Evolutionary conservation across 2,888 invertebrate genomes (phyloP).

Genomic region (Selenia dentaria): DNA sequence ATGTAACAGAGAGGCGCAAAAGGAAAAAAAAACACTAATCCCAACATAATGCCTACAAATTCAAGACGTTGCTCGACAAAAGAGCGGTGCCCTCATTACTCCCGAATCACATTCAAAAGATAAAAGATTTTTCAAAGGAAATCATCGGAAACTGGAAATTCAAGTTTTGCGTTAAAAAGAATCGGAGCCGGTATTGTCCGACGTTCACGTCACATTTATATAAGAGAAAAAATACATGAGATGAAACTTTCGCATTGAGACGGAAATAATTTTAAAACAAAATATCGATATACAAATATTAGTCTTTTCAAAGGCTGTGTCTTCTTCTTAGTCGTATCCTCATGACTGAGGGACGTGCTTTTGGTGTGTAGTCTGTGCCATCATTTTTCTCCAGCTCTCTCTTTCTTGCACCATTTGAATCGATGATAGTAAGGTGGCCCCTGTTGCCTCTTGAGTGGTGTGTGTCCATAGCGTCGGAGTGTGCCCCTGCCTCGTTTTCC

Average conservation of each 20-base stretch:
- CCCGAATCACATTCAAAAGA: slow-evolving; percentile 53
- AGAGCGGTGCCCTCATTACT: slow-evolving; percentile 48
- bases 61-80: slow-evolving; percentile 27
- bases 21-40: slow-evolving; percentile 27
- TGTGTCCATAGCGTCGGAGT: too few relatives aligned
- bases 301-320: too few relatives aligned
- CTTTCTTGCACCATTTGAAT: too few relatives aligned
- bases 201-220: slow-evolving; percentile 41
- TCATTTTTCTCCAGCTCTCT: too few relatives aligned
- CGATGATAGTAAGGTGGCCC: too few relatives aligned
- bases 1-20: slow-evolving; percentile 5
- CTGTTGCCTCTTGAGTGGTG: too few relatives aligned
- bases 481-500: too few relatives aligned
- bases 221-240: slow-evolving; percentile 1
- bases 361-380: too few relatives aligned
- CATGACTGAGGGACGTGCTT: too few relatives aligned
- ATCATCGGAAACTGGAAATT: slow-evolving; percentile 46
- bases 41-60: slow-evolving; percentile 30
- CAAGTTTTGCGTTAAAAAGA: slow-evolving; percentile 37
- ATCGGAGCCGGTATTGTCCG: slow-evolving; percentile 49
- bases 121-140: slow-evolving; percentile 55
- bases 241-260: slow-evolving; percentile 17
- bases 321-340: too few relatives aligned
- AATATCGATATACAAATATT: too few relatives aligned
- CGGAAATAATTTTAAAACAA: too few relatives aligned